A percentile compares a stretch with the other conserved stretches of the same genome.
Conservation (phyloP, 2,888 invertebrate genomes). For the Acleris literana region DNA sequence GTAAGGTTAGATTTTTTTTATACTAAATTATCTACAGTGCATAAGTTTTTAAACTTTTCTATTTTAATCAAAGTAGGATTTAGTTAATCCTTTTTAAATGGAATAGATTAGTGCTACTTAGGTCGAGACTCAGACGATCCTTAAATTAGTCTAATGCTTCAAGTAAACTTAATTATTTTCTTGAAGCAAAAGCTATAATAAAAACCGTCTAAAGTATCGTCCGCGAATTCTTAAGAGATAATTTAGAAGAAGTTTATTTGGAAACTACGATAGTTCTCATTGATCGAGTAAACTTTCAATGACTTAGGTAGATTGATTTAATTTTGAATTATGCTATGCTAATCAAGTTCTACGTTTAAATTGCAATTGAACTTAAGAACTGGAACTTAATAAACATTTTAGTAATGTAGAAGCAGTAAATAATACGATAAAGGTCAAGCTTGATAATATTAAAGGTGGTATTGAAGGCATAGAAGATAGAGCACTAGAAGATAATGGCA, state of each 20-base stretch:
- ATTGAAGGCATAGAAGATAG: conserved; percentile 63
- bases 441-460: conserved; percentile 39
- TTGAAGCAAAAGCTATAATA: conserved; percentile 42
- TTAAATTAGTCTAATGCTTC: conserved; percentile 38
- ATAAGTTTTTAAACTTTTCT: conserved; percentile 74
- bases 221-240: conserved; percentile 72
- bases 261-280: conserved; percentile 75
- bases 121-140: conserved; percentile 52
- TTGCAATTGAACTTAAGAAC: conserved; percentile 47
- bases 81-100: conserved; percentile 69
- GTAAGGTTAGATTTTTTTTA: conserved; percentile 70
- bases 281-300: conserved; percentile 65
- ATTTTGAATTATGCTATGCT: conserved; percentile 76
- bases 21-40: conserved; percentile 81
- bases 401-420: conserved; percentile 30
- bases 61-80: conserved; percentile 75
- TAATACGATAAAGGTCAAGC: conserved; percentile 15
- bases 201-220: conserved; percentile 50
- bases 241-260: conserved; percentile 79
- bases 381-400: conserved; percentile 29
- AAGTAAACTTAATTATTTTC: conserved; percentile 33
- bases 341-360: conserved; percentile 72
- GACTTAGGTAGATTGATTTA: conserved; percentile 68
- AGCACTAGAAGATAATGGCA: conserved; percentile 75
- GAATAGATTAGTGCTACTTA: conserved; percentile 72